Base-by-base conservation (phyloP, 2,113 vertebrate genomes). In the Psittacara wagleri region DNA sequence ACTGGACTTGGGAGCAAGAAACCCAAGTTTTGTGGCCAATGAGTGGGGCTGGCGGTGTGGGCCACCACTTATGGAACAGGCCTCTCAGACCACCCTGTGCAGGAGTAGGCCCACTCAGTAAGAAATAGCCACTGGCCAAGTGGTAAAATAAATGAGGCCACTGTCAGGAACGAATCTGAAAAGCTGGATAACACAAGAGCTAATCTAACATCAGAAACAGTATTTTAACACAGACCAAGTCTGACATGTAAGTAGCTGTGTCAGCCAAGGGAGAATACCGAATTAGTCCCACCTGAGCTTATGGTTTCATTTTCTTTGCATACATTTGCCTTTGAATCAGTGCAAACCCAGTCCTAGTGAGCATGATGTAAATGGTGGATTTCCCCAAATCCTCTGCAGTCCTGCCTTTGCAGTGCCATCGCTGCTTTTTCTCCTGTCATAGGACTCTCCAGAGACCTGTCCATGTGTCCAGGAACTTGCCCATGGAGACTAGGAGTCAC, bases 101-200 rank as follows among this genome's bases (percentile, higher is more conserved):
- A 64, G 25, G 41, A 51, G 20, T 54, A 44, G 27, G 51, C 68
- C 46, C 18, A 2, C 48, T 83, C 27, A 43, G 43, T 15, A 37
- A 94, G 78, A 55, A 88, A 68, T 51, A 51, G 63, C 70, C 80
- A 51, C 61, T 54, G n/a, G 37, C 35, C 90, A 85, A 91, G 86
- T 7, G 18, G 33, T 52, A 87, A 94, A 83, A 90, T 41, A 87
- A 92, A 91, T 62, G 63, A 93, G 43, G 28, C 41, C 31, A 52
- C 29, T 28, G 33, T 44, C 59, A 59, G 55, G 57, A 88, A 93
- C 91, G 83, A 87, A 92, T 89, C 70, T 75, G 59, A 80, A 86
- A 81, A 88, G 41, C 69, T 64, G 57, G 61, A 72, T n/a, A 74
- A 18, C n/a, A 70, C 24, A 49, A 61, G 66, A 92, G 54, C 69